Evolutionary conservation across 2,797 vertebrate species (phyloP).

Genomic region (Discoglossus pictus): DNA sequence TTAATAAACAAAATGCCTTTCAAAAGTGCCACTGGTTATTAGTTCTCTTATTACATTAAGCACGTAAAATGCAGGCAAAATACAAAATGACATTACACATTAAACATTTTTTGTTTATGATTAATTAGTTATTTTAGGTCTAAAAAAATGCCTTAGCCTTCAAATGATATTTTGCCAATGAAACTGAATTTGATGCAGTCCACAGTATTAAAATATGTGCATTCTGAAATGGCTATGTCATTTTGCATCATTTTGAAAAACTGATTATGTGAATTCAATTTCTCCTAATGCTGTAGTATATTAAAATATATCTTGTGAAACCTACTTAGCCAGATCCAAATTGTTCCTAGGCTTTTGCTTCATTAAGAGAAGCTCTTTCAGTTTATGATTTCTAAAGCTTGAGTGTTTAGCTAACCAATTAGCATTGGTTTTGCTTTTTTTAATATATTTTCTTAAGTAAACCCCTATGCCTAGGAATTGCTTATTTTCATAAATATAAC

Average conservation of each 20-base stretch:
- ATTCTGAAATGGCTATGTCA: not conserved
- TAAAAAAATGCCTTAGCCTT: too few relatives aligned
- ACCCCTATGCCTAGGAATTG: too few relatives aligned
- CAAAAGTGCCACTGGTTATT: not conserved
- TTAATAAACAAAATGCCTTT: too few relatives aligned
- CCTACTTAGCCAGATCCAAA: constrained; percentile 11
- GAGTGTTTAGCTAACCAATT: constrained; percentile 15
- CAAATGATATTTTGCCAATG: not conserved
- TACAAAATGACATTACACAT: not conserved
- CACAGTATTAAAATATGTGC: not conserved
- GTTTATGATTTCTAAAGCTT: constrained; percentile 21
- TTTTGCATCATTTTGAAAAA: constrained; percentile 24
- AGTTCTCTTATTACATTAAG: not conserved
- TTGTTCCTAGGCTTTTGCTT: constrained; percentile 26
- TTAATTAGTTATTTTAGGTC: too few relatives aligned
- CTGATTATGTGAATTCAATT: constrained; percentile 32
- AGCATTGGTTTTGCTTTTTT: constrained; percentile 5
- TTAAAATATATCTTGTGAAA: constrained; percentile 17
- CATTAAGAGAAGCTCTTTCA: constrained; percentile 26
- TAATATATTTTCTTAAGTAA: too few relatives aligned
- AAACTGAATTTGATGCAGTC: not conserved
- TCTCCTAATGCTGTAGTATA: constrained; percentile 17
- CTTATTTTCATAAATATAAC: too few relatives aligned
- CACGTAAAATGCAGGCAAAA: not conserved
- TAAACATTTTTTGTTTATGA: not conserved